Conservation (phyloP, 2,888 invertebrate genomes). For the Aleiodes leptofemur region DNA sequence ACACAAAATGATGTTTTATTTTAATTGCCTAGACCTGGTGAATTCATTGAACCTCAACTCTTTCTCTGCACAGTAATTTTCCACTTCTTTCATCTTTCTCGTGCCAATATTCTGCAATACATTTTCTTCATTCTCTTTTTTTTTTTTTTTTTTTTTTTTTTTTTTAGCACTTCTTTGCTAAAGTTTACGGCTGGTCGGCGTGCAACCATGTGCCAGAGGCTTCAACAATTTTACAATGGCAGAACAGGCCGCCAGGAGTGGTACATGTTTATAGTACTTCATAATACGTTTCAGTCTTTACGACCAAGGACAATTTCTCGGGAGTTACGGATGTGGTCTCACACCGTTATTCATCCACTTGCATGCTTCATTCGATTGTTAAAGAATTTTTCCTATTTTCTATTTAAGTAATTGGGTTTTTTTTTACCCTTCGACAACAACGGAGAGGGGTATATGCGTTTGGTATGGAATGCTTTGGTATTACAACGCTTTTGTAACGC, state of each 20-base stretch:
- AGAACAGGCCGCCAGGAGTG: conserved; percentile 59
- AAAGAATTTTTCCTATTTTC: background rate
- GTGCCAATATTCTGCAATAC: no score
- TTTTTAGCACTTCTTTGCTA: background rate
- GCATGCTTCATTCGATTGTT: background rate
- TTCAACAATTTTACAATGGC: conserved; percentile 11
- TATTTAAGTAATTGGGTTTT: background rate
- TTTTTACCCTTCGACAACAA: no score
- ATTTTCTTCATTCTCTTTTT: background rate
- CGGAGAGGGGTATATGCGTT: no score
- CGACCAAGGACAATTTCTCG: conserved; percentile 58
- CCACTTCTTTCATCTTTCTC: background rate
- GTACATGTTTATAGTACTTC: conserved; percentile 68
- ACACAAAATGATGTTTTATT: background rate
- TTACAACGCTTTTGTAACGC: no score
- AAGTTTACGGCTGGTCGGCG: conserved; percentile 31
- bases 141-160: background rate
- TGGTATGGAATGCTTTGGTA: no score
- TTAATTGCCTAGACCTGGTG: background rate
- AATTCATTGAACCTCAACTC: conserved; percentile 14
- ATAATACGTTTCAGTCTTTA: conserved; percentile 67
- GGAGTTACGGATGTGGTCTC: conserved; percentile 47
- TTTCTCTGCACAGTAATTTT: conserved; percentile 5
- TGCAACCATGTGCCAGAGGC: conserved; percentile 31
- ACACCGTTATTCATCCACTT: conserved; percentile 42